These are phyloP conservation scores for Orthosia gracilis DNA, from an alignment of 2,888 invertebrate genomes.

Conservation along the genomic window DNA sequence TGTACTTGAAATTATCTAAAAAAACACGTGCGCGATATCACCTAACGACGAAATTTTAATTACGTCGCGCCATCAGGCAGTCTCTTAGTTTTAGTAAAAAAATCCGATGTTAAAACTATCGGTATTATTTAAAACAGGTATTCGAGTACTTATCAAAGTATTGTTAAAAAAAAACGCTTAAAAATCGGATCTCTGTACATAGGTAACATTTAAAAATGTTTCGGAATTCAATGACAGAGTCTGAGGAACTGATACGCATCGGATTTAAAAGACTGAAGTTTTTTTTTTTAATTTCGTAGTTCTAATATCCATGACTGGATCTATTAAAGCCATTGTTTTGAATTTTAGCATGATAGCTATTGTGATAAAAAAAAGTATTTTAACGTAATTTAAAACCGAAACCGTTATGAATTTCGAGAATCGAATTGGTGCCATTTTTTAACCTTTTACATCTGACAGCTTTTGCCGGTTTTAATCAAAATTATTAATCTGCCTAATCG, in stretches of 20 bases:
- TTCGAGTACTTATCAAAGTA: conserved; percentile 66
- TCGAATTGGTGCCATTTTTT: conserved; percentile 83
- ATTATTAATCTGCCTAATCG: conserved; percentile 70
- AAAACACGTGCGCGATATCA: too few relatives aligned
- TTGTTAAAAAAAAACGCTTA: conserved; percentile 66
- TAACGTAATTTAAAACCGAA: conserved; percentile 78
- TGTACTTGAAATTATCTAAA: too few relatives aligned
- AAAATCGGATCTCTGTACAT: conserved; percentile 67
- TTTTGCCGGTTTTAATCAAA: conserved; percentile 76
- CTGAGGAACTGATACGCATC: conserved; percentile 78
- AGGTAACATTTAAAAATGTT: conserved; percentile 61
- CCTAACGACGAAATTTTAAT: too few relatives aligned
- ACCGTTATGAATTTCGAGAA: conserved; percentile 76
- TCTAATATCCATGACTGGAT: conserved; percentile 85
- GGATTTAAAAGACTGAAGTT: conserved; percentile 89
- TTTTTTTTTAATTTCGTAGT: conserved; percentile 81
- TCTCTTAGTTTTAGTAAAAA: conserved; percentile 73
- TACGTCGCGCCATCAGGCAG: too few relatives aligned
- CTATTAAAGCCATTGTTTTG: conserved; percentile 78
- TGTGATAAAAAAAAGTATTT: conserved; percentile 88
- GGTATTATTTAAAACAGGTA: conserved; percentile 77
- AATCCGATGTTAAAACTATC: conserved; percentile 81
- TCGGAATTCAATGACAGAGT: conserved; percentile 66
- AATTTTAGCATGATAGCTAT: conserved; percentile 82
- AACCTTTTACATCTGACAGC: conserved; percentile 82